Conservation (phyloP, 1,140 invertebrate genomes). For the Ceratosolen solmsi region DNA sequence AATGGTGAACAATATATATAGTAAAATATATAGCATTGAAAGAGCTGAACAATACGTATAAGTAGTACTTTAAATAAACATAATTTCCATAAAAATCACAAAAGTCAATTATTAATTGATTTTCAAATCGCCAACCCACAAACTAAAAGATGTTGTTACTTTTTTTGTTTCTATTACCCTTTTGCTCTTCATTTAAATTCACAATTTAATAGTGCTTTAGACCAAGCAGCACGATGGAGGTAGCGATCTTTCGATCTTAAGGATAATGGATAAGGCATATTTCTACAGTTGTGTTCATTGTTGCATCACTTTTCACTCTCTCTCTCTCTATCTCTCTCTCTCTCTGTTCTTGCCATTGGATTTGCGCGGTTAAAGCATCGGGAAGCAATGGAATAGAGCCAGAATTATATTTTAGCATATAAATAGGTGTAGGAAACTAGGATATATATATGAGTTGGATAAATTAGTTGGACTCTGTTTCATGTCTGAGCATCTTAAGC, state of each 20-base stretch:
- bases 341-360: slow-evolving; percentile 57
- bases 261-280: slow-evolving; percentile 29
- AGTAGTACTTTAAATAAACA: slow-evolving; percentile 28
- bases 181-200: slow-evolving; percentile 39
- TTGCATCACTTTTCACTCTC: slow-evolving; percentile 37
- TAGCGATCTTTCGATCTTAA: slow-evolving; percentile 37
- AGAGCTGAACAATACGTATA: slow-evolving; percentile 33
- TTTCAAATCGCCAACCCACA: slow-evolving; percentile 25
- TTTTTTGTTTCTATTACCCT: slow-evolving; percentile 26
- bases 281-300: slow-evolving; percentile 28
- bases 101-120: slow-evolving; percentile 8
- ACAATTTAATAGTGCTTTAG: slow-evolving; percentile 36
- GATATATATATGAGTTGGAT: slow-evolving; percentile 27
- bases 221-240: slow-evolving; percentile 32
- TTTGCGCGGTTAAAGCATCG: slow-evolving; percentile 69
- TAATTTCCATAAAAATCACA: slow-evolving; percentile 14
- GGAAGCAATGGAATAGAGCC: slow-evolving; percentile 62
- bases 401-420: slow-evolving; percentile 47
- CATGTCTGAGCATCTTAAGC: slow-evolving; percentile 57
- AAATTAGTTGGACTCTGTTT: slow-evolving; percentile 52
- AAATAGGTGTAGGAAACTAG: slow-evolving; percentile 15
- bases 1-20: not conserved
- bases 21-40: slow-evolving; percentile 22
- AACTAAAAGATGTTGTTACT: not conserved
- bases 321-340: not conserved